Evolutionary conservation across 2,888 invertebrate genomes (phyloP), one percentile per base, ranked within the genome.

Genomic region (Euplexia lucipara): DNA sequence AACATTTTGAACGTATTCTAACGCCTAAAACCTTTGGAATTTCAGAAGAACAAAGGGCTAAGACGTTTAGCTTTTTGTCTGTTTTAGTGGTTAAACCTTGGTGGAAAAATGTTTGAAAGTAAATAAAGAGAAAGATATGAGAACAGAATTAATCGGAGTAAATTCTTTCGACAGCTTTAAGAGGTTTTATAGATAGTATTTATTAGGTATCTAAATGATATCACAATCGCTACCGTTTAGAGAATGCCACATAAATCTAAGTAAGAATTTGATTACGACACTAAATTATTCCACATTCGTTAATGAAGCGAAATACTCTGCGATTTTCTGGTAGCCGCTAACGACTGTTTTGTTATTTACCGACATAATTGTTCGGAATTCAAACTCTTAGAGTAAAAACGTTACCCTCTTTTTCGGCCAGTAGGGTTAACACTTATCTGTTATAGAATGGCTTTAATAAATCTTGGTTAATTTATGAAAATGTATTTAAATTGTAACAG

Each of bases 401-500:
- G 5, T 3, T 26, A 26, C 26, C 26, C 26, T 26, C 26, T 5
- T 26, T 26, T 26, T 26, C 3, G 26, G 26, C 3, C 26, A 26
- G 26, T 79, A 82, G 48, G 79, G 81, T 83, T 81, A 81, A 60
- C 45, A 59, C 18, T 54, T n/a, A 66, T 54, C 16, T 56, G 30
- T 57, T 44, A 54, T 63, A 22, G 16, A 62, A 53, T 60, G 56
- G 48, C 57, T 72, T 47, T 60, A 71, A 81, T 80, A 79, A 82
- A 80, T 82, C 70, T 67, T 44, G 22, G 9, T 35, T 75, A 76
- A 85, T 86, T n/a, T 82, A 83, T 78, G 80, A 80, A 82, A 83
- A 84, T 82, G 60, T 81, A 84, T 83, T 81, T 74, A 78, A 65
- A 76, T 70, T 65, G 63, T 64, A 74, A 84, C 88, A 82, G 79